These are phyloP conservation scores for Eutolmus rufibarbis DNA, from an alignment of 2,888 invertebrate species.

Conservation along the genomic window DNA sequence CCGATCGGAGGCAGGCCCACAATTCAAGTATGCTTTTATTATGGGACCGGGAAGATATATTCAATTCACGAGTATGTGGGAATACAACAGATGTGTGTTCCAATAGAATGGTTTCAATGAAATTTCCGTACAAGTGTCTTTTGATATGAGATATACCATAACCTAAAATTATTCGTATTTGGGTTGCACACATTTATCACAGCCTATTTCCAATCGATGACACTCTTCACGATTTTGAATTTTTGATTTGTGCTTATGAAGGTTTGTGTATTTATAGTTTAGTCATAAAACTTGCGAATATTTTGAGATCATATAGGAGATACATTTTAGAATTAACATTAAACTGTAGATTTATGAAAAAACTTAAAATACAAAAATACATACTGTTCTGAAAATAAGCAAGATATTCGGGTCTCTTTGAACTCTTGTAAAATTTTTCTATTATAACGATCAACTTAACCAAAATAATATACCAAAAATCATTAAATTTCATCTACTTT, in stretches of 20 bases:
- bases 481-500: too few relatives aligned
- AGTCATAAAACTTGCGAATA: too few relatives aligned
- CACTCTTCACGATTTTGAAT: not conserved
- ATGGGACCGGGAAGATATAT: not conserved
- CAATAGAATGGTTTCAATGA: not conserved
- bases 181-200: not conserved
- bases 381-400: too few relatives aligned
- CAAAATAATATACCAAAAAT: too few relatives aligned
- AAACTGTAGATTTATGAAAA: too few relatives aligned
- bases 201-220: not conserved
- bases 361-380: too few relatives aligned
- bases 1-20: not conserved
- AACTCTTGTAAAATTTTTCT: too few relatives aligned
- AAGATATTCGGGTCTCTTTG: too few relatives aligned
- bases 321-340: too few relatives aligned
- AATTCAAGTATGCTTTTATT: not conserved
- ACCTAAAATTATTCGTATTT: not conserved
- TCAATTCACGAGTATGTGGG: not conserved
- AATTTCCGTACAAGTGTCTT: not conserved
- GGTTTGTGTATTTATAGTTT: not conserved
- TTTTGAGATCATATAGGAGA: too few relatives aligned
- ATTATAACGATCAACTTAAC: too few relatives aligned
- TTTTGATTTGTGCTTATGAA: not conserved
- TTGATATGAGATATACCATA: not conserved
- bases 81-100: not conserved